These are phyloP conservation scores for Resseliella maxima DNA, from an alignment of 2,888 invertebrate species.

Conservation along the genomic window DNA sequence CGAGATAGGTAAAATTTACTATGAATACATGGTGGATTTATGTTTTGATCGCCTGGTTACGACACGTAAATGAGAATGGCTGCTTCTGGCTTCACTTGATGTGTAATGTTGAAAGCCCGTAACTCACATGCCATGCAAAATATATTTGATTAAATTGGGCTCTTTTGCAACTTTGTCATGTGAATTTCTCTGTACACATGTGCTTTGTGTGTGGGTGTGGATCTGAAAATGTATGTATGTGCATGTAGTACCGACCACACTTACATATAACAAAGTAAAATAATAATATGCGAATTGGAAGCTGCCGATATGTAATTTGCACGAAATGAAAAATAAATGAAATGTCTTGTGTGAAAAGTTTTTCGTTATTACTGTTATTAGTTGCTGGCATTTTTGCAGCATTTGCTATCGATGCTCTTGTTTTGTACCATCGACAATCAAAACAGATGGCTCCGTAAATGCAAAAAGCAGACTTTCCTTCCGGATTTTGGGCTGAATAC, in stretches of 20 bases:
- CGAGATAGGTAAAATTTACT: slow-evolving; percentile 15
- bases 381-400: background rate
- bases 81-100: slow-evolving; percentile 24
- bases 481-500: slow-evolving; percentile 14
- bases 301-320: slow-evolving; percentile 49
- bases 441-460: background rate
- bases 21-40: slow-evolving; percentile 18
- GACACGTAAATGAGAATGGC: slow-evolving; percentile 13
- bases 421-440: background rate
- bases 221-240: background rate
- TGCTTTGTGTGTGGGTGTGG: background rate
- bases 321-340: slow-evolving; percentile 53
- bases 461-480: slow-evolving; percentile 6
- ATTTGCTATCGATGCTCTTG: background rate
- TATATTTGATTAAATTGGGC: slow-evolving; percentile 43
- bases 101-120: slow-evolving; percentile 2
- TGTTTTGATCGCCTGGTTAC: slow-evolving; percentile 34
- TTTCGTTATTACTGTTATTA: slow-evolving; percentile 41
- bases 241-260: background rate
- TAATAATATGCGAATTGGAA: slow-evolving; percentile 42
- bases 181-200: background rate
- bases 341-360: background rate
- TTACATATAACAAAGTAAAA: slow-evolving; percentile 9
- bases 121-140: slow-evolving; percentile 35
- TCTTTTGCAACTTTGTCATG: slow-evolving; percentile 53